A percentile compares a stretch with the other conserved stretches of the same genome.
Conservation (phyloP, 2,888 invertebrate genomes). For the Gnatocerus cornutus region DNA sequence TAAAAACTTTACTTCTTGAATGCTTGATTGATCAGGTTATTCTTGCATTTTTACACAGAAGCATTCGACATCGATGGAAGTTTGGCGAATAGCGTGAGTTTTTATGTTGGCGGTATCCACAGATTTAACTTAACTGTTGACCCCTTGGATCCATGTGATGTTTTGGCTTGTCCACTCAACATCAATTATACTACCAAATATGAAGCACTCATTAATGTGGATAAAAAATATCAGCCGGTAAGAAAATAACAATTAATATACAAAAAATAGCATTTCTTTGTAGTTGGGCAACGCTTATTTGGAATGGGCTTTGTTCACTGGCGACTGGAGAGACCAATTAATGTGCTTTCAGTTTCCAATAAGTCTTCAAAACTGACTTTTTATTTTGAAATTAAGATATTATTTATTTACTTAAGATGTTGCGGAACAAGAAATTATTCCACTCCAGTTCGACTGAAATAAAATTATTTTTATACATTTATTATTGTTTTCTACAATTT, state of each 20-base stretch:
- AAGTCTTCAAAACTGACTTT: not conserved
- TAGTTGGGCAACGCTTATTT: conserved; percentile 20
- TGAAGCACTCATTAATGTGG: conserved; percentile 16
- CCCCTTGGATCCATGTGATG: conserved; percentile 32
- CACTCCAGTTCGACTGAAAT: too few species aligned
- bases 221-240: conserved; percentile 7
- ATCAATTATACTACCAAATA: conserved; percentile 10
- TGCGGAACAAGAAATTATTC: too few species aligned
- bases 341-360: conserved; percentile 32
- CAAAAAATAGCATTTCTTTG: conserved; percentile 9
- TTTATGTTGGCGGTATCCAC: conserved; percentile 5
- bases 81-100: conserved; percentile 8
- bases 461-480: conserved; percentile 51
- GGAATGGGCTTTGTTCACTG: conserved; percentile 29
- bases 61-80: conserved; percentile 2
- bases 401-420: too few species aligned
- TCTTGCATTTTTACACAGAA: conserved; percentile 14
- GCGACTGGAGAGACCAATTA: not conserved
- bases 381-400: too few species aligned
- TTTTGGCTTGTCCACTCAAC: conserved; percentile 28
- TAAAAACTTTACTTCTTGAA: too few species aligned
- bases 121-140: conserved; percentile 15
- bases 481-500: conserved; percentile 56
- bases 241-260: not conserved
- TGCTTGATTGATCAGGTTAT: too few species aligned